phyloP scores from a whole-genome alignment of 2,113 vertebrate species.

The Eleginops maclovinus region DNA sequence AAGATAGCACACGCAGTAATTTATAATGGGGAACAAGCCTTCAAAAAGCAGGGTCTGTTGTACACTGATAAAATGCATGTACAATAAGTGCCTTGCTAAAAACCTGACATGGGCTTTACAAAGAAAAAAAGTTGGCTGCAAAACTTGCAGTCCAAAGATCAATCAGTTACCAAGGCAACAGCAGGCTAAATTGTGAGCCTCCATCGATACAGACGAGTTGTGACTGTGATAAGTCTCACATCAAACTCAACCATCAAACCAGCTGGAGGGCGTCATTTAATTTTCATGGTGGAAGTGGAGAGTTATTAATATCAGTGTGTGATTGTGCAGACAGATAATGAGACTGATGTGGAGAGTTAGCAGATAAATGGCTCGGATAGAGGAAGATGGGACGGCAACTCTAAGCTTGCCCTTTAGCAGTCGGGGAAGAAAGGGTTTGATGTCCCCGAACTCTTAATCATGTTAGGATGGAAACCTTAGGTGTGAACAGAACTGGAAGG shows the following conservation, averaged over 20 bases:
- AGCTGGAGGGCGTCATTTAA: conserved; percentile 65
- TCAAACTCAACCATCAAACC: conserved; percentile 57
- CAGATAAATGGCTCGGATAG: conserved; percentile 48
- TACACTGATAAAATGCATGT: background rate
- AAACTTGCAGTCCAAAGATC: conserved; percentile 20
- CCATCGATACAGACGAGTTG: conserved; percentile 58
- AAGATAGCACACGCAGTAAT: conserved; percentile 21
- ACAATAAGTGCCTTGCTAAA: background rate
- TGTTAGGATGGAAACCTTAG: background rate
- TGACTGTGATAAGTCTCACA: conserved; percentile 57
- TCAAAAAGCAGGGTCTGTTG: background rate
- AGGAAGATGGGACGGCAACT: conserved; percentile 13
- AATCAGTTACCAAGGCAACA: conserved; percentile 73
- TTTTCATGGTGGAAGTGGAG: conserved; percentile 51
- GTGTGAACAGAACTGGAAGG: background rate
- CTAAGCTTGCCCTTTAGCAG: conserved; percentile 18
- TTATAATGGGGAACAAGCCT: conserved; percentile 4
- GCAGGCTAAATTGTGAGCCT: conserved; percentile 33
- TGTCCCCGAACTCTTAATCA: conserved; percentile 2
- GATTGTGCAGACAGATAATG: conserved; percentile 56
- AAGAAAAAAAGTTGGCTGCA: background rate
- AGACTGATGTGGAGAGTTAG: conserved; percentile 37
- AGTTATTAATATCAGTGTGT: conserved; percentile 60
- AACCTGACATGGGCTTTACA: conserved; percentile 3
- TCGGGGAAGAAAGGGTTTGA: background rate